Percentiles rank a stretch among this genome's conserved stretches.
These are phyloP conservation scores for Crocuta crocuta DNA, from an alignment of 2,113 vertebrate species.

Conservation along the genomic window DNA sequence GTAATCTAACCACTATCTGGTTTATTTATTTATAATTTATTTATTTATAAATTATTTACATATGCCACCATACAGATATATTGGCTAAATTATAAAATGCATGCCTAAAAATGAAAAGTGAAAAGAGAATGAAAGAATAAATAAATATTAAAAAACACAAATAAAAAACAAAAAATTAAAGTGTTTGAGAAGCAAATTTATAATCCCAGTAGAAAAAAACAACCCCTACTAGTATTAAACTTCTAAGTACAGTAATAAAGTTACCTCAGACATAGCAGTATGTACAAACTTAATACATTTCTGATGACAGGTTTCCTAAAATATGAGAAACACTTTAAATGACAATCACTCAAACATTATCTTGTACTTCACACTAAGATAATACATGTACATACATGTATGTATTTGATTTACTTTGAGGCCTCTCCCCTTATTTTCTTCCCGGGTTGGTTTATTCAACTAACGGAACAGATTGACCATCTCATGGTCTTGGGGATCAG, in stretches of 20 bases:
- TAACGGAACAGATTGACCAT: background rate
- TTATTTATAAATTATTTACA: background rate
- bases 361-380: background rate
- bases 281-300: background rate
- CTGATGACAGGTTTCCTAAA: background rate
- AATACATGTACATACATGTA: no score
- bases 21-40: background rate
- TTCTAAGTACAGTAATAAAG: background rate
- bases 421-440: background rate
- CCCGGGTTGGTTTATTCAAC: background rate
- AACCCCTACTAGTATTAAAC: background rate
- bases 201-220: background rate
- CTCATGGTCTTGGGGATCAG: background rate
- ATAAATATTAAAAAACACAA: background rate
- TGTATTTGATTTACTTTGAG: background rate
- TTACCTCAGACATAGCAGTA: background rate
- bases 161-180: background rate
- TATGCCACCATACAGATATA: background rate
- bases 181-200: background rate
- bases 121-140: slow-evolving; percentile 21
- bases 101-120: background rate
- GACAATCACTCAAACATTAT: background rate
- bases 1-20: background rate
- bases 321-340: background rate
- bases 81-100: slow-evolving; percentile 1